Percentiles rank a stretch among this genome's conserved stretches.
Evolutionary conservation across 2,888 invertebrate genomes (phyloP).

Genomic region (Theretra japonica): DNA sequence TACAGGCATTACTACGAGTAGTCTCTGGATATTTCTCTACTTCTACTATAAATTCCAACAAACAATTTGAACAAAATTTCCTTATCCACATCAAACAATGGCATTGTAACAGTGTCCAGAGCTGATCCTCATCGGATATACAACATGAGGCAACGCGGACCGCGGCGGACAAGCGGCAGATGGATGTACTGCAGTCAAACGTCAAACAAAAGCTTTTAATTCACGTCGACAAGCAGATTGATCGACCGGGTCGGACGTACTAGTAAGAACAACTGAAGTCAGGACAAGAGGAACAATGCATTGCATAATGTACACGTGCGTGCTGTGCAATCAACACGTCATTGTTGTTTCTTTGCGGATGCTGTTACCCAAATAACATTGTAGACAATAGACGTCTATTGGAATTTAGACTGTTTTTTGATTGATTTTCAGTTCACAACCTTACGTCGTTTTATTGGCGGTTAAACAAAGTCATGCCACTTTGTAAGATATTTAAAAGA

Average conservation of each 20-base stretch:
- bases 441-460: not conserved
- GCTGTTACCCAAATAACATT: conserved; percentile 34
- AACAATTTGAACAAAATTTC: conserved; percentile 14
- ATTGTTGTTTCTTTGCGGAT: conserved; percentile 27
- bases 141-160: conserved; percentile 9
- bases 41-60: not conserved
- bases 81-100: conserved; percentile 10
- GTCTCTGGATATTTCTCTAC: not conserved
- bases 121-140: conserved; percentile 15
- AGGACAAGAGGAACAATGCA: conserved; percentile 45
- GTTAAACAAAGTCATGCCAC: too few relatives aligned
- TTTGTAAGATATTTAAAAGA: too few relatives aligned
- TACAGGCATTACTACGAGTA: not conserved
- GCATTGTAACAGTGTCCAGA: conserved; percentile 12
- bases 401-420: not conserved
- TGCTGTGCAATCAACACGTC: conserved; percentile 40
- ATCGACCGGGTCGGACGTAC: conserved; percentile 4
- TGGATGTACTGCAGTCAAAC: conserved; percentile 12
- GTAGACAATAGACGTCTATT: not conserved
- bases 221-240: conserved; percentile 25
- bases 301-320: conserved; percentile 46
- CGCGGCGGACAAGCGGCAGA: not conserved
- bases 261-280: conserved; percentile 26
- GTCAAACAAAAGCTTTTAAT: conserved; percentile 27
- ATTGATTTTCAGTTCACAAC: not conserved